These are phyloP conservation scores for Oenanthe oenanthe DNA, from an alignment of 2,113 vertebrate genomes.

Conservation along the genomic window DNA sequence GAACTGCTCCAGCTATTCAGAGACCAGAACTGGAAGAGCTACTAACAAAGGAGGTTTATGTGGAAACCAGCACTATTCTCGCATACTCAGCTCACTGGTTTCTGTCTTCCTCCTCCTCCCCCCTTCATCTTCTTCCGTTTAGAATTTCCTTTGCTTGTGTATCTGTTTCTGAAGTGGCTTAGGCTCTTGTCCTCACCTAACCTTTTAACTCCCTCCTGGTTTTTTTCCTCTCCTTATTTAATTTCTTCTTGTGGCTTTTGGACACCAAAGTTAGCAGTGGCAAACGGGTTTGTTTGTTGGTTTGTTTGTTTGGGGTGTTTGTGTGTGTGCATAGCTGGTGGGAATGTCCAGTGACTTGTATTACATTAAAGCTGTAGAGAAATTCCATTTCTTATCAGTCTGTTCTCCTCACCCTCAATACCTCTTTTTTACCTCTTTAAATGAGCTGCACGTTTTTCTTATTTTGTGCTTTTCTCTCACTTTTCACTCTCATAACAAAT, in stretches of 20 bases:
- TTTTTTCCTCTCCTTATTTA: background rate
- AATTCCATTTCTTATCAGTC: background rate
- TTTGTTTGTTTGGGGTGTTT: background rate
- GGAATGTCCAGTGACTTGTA: background rate
- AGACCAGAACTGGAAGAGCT: slow-evolving; percentile 22
- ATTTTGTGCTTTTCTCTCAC: background rate
- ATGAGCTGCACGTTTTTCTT: background rate
- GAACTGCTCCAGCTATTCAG: slow-evolving; percentile 52
- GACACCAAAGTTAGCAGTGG: background rate
- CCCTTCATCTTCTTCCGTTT: background rate
- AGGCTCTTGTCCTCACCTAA: background rate
- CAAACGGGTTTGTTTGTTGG: background rate
- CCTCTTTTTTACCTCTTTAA: background rate
- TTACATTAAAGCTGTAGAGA: background rate
- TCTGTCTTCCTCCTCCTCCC: background rate
- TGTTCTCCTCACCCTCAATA: background rate
- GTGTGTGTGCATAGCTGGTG: background rate
- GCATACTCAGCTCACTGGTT: background rate
- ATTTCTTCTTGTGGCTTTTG: background rate
- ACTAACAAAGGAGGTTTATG: slow-evolving; percentile 27
- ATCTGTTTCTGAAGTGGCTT: background rate
- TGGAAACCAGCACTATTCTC: background rate
- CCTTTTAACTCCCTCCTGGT: background rate
- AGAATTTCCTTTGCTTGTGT: slow-evolving; percentile 19
- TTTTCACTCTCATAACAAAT: background rate